Conservation (phyloP, 1,140 invertebrate species). For the Ditylenchus dipsaci region DNA sequence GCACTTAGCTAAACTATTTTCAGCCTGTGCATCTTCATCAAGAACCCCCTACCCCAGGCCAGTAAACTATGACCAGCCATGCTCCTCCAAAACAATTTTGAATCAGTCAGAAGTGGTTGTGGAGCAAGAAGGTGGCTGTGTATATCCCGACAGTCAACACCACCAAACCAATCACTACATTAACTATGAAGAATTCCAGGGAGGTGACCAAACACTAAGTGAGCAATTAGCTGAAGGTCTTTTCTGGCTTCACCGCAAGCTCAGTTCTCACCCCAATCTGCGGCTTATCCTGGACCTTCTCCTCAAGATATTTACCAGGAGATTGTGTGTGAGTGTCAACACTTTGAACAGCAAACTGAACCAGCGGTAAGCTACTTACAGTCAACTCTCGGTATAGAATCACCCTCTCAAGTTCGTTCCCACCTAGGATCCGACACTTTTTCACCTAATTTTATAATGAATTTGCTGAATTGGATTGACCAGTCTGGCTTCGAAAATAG, state of each 20-base stretch:
- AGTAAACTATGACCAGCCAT: constrained; percentile 17
- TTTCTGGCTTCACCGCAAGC: constrained; percentile 9
- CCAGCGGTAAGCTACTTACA: no score
- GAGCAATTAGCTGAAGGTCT: constrained; percentile 22
- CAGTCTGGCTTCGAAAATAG: no score
- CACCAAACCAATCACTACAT: background rate
- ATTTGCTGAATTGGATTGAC: no score
- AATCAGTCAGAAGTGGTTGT: background rate
- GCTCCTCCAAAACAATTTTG: constrained; percentile 23
- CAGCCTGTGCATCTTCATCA: background rate
- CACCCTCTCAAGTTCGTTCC: no score
- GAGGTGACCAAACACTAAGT: constrained; percentile 7
- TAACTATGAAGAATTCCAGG: background rate
- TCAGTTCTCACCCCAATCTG: background rate
- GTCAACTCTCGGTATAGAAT: no score
- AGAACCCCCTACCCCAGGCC: background rate
- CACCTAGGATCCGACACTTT: no score
- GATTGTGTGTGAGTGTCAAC: constrained; percentile 38
- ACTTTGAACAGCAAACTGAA: constrained; percentile 11
- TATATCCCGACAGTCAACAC: background rate
- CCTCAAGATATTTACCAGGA: constrained; percentile 44
- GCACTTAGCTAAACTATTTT: no score
- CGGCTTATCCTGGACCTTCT: background rate
- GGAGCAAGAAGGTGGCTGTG: background rate
- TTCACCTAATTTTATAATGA: no score